These are phyloP conservation scores for Tichodroma muraria DNA, from an alignment of 2,113 vertebrate species.

Conservation along the genomic window DNA sequence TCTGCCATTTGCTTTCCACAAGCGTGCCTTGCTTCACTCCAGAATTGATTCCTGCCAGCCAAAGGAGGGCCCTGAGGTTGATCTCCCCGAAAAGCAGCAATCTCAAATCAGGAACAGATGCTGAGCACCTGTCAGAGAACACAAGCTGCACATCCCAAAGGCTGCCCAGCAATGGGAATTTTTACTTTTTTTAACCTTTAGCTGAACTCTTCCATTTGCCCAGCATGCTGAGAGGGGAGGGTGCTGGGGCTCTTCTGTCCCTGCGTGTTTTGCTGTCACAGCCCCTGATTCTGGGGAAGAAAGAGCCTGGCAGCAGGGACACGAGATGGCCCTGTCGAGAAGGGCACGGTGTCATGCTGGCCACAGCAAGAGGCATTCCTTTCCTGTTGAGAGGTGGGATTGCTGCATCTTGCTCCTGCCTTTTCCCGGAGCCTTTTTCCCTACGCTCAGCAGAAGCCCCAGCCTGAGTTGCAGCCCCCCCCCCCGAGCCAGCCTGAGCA, in stretches of 20 bases:
- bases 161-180: neutral
- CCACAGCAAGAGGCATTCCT: neutral
- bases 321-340: fast-evolving
- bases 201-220: neutral
- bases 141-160: neutral
- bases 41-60: neutral
- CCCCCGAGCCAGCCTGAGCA: fast-evolving
- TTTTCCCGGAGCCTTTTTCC: neutral
- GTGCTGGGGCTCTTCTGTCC: neutral
- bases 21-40: neutral
- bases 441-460: fast-evolving
- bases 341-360: fast-evolving
- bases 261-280: neutral
- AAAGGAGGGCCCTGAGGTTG: fast-evolving
- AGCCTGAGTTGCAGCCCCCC: fast-evolving
- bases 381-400: fast-evolving
- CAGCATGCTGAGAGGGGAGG: neutral
- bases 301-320: neutral
- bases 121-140: fast-evolving
- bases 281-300: neutral
- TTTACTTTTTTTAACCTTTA: neutral
- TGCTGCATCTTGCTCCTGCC: neutral
- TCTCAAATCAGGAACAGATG: neutral
- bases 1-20: neutral
- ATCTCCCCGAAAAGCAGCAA: neutral